Conservation (phyloP, 2,113 vertebrate species). For the Eudyptes chrysolophus region DNA sequence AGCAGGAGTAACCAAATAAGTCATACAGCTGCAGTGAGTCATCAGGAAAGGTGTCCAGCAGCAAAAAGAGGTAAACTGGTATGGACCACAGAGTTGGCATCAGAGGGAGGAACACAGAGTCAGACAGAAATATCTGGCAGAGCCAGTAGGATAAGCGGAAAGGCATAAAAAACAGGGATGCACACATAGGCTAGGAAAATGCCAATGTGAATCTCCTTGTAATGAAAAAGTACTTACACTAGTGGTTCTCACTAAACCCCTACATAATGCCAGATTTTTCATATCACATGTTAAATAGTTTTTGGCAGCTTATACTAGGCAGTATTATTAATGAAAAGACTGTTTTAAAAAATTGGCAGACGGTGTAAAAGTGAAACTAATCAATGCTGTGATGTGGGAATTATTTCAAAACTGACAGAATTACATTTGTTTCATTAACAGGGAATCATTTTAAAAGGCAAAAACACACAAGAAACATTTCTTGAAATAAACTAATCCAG, state of each 20-base stretch:
- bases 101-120: neutral
- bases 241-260: neutral
- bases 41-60: neutral
- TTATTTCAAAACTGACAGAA: conserved; percentile 21
- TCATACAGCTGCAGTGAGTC: neutral
- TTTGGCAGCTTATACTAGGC: conserved; percentile 12
- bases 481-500: conserved; percentile 6
- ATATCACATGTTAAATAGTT: conserved; percentile 21
- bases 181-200: neutral
- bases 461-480: neutral
- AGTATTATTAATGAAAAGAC: conserved; percentile 38
- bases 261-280: neutral
- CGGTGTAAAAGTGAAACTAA: conserved; percentile 12
- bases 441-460: neutral
- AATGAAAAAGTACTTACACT: neutral
- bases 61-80: neutral
- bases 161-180: neutral
- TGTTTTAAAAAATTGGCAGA: conserved; percentile 42
- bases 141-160: neutral
- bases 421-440: conserved; percentile 30
- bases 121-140: neutral
- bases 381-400: neutral
- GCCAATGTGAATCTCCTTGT: neutral
- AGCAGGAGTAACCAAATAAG: neutral
- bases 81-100: neutral